Evolutionary conservation across 2,113 vertebrate species (phyloP), one percentile per base, ranked within the genome.

Genomic region (Bombycilla garrulus): DNA sequence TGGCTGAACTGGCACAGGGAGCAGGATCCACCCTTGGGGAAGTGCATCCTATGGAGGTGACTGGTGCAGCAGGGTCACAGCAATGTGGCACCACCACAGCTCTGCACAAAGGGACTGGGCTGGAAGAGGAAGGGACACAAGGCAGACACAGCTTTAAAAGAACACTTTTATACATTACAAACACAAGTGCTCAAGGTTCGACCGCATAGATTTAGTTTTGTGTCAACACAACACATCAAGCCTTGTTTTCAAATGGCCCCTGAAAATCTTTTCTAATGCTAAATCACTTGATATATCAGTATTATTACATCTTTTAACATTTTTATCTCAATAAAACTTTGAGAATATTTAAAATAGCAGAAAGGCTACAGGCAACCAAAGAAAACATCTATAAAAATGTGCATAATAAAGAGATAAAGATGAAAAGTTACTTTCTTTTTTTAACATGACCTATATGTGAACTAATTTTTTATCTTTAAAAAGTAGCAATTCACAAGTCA

Each of bases 401-500:
- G 77, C 65, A 67, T 72, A 80, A 88, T 70, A 91, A 73, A 93
- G 40, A 83, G 54, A 31, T 29, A 83, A 83, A 24, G 80, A 90
- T 57, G 17, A 90, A 96, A 71, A 84, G 18, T 38, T 44, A n/a
- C 24, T 48, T 89, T 83, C 54, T 48, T 89, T 85, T 80, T 90
- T 64, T 92, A 93, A 85, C 25, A 62, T 29, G 64, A 86, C 62
- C 81, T 86, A 95, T 29, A 33, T 31, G 21, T 91, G 73, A 77
- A 73, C 71, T 88, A 10, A 54, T 79, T 87, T 89, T 88, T 91
- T 48, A 79, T 69, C 78, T 79, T 81, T 72, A 88, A 94, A 90
- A 92, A 93, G 57, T 36, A 94, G 22, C 84, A 90, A 87, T 88
- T 91, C 58, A 73, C 29, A 92, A 84, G 25, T 86, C 69, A 91